Conservation (phyloP, 2,888 invertebrate genomes). For the Coenonympha glycerion region DNA sequence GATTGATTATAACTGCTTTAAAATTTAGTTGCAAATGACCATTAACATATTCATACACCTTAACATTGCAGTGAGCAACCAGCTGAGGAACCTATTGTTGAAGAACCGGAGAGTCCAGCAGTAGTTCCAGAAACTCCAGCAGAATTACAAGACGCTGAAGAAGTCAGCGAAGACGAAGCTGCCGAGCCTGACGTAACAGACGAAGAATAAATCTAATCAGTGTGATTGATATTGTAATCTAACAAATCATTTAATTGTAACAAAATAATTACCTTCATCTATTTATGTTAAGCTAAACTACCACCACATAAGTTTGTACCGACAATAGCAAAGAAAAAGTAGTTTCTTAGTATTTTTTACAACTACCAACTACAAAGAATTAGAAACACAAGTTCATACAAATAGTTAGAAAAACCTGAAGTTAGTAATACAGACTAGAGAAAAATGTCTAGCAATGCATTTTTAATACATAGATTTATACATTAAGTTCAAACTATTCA, state of each 20-base stretch:
- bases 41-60: background rate
- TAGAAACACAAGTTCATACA: background rate
- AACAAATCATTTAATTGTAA: slow-evolving; percentile 14
- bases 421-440: too few relatives aligned
- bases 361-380: too few relatives aligned
- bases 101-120: slow-evolving; percentile 69
- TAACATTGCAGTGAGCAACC: slow-evolving; percentile 45
- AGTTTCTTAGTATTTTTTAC: too few relatives aligned
- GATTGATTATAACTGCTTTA: too few relatives aligned
- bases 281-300: too few relatives aligned
- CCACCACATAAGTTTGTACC: background rate
- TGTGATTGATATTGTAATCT: slow-evolving; percentile 7
- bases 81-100: slow-evolving; percentile 64
- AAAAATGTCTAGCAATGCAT: slow-evolving; percentile 37
- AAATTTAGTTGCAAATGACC: too few relatives aligned
- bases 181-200: slow-evolving; percentile 73
- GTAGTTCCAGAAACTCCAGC: slow-evolving; percentile 44
- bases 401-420: too few relatives aligned
- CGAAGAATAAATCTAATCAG: slow-evolving; percentile 55
- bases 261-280: slow-evolving; percentile 1
- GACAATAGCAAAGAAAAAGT: too few relatives aligned
- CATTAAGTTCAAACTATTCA: slow-evolving; percentile 41
- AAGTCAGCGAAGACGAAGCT: slow-evolving; percentile 66
- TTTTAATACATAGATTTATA: slow-evolving; percentile 27
- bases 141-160: slow-evolving; percentile 49